These are phyloP conservation scores for Alosa sapidissima DNA, from an alignment of 2,797 vertebrate genomes.

Conservation along the genomic window DNA sequence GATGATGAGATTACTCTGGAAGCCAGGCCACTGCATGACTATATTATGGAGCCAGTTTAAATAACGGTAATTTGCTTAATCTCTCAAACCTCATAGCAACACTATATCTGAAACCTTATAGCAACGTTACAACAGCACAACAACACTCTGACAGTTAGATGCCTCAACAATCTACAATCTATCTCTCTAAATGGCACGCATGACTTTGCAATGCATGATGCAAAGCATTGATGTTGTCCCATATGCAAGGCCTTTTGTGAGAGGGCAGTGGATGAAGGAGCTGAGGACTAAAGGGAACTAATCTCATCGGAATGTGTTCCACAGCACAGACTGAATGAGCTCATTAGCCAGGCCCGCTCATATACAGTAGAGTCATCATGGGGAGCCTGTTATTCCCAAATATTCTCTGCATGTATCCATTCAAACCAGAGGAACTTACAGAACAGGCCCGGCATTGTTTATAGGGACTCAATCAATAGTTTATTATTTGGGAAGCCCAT, in stretches of 20 bases:
- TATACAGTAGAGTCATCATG: not conserved
- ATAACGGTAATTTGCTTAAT: not conserved
- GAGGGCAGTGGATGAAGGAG: conserved; percentile 7
- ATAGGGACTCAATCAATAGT: not conserved
- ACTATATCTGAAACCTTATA: not conserved
- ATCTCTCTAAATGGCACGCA: not conserved
- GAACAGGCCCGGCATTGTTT: not conserved
- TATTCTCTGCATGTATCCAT: not conserved
- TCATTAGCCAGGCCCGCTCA: not conserved
- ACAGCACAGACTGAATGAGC: not conserved
- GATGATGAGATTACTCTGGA: no score
- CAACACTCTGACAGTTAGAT: no score
- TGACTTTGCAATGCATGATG: not conserved
- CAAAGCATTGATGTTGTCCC: not conserved
- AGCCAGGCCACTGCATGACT: no score
- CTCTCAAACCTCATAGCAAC: not conserved
- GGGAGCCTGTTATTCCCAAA: not conserved
- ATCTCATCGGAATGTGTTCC: conserved; percentile 31
- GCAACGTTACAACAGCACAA: not conserved
- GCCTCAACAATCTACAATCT: no score
- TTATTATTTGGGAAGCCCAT: not conserved
- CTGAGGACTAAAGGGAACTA: conserved; percentile 5
- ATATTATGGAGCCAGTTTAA: not conserved
- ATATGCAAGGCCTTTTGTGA: conserved; percentile 12
- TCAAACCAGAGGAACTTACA: not conserved